Evolutionary conservation across 2,797 vertebrate genomes (phyloP).

Genomic region (Lepilemur septentrionalis): DNA sequence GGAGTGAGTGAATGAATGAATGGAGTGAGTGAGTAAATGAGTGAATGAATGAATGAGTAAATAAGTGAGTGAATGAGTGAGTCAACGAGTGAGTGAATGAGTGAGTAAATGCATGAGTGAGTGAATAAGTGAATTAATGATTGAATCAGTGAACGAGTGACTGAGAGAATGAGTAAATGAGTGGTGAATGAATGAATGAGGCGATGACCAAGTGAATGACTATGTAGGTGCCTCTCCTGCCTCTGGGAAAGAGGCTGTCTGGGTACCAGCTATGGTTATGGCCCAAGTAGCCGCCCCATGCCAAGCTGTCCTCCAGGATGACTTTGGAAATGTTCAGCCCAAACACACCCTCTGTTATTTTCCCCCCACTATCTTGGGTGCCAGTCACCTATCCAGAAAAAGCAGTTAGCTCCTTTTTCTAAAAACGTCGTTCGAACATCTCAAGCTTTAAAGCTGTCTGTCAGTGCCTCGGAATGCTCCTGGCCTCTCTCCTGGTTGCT

Average conservation of each 20-base stretch:
- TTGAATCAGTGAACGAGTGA: background rate
- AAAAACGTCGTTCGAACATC: background rate
- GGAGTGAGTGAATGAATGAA: background rate
- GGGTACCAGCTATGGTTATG: accelerated
- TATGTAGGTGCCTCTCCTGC: background rate
- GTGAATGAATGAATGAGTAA: background rate
- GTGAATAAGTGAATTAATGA: background rate
- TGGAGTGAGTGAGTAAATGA: background rate
- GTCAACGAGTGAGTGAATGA: accelerated
- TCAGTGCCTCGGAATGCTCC: conserved; percentile 67
- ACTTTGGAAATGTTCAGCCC: background rate
- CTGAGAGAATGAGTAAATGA: background rate
- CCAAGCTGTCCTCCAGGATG: background rate
- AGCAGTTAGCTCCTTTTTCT: background rate
- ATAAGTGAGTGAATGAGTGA: background rate
- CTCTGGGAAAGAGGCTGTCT: background rate
- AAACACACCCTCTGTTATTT: background rate
- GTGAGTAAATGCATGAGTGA: background rate
- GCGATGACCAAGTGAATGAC: too few species aligned
- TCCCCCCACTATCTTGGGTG: background rate
- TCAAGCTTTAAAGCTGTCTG: background rate
- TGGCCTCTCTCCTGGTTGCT: conserved; percentile 65
- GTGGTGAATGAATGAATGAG: background rate
- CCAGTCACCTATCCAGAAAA: background rate
- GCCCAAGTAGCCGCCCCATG: background rate